Evolutionary conservation across 1,140 invertebrate species (phyloP).

Genomic region (Bombus huntii): DNA sequence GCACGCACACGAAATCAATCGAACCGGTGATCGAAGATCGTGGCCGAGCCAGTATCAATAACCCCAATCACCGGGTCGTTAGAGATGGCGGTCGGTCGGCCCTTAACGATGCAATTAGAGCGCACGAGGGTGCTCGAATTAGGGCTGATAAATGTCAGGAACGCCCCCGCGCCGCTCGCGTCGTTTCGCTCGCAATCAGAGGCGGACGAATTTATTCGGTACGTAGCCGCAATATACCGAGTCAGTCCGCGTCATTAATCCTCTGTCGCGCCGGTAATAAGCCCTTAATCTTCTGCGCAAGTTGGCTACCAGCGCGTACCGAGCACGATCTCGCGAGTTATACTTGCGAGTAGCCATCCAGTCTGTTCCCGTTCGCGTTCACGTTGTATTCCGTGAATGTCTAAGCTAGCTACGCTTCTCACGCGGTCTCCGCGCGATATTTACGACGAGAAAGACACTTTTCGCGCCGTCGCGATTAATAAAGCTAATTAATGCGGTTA

Average conservation of each 20-base stretch:
- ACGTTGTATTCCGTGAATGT: slow-evolving; percentile 48
- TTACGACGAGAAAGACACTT: slow-evolving; percentile 34
- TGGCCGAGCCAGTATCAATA: slow-evolving; percentile 32
- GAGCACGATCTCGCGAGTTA: background rate
- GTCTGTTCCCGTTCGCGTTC: background rate
- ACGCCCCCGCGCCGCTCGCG: slow-evolving; percentile 41
- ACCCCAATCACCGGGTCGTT: slow-evolving; percentile 48
- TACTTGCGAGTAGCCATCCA: background rate
- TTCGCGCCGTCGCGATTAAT: slow-evolving; percentile 51
- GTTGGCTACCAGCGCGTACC: slow-evolving; percentile 39
- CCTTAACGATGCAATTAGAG: slow-evolving; percentile 58
- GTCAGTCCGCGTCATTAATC: slow-evolving; percentile 55
- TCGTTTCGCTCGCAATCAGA: slow-evolving; percentile 47
- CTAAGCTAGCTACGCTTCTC: background rate
- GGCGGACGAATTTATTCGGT: slow-evolving; percentile 59
- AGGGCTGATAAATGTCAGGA: slow-evolving; percentile 54
- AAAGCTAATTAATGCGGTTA: slow-evolving; percentile 55
- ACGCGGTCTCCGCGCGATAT: slow-evolving; percentile 2
- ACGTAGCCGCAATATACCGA: slow-evolving; percentile 37
- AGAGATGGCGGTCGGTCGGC: slow-evolving; percentile 17
- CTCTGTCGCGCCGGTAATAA: slow-evolving; percentile 61
- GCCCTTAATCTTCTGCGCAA: slow-evolving; percentile 56
- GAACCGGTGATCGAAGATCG: slow-evolving; percentile 39
- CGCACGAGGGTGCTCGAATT: slow-evolving; percentile 45
- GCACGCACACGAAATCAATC: slow-evolving; percentile 44